Percentiles rank a stretch among this genome's conserved stretches.
Conservation (phyloP, 1,140 invertebrate genomes). For the Condylostylus longicornis region DNA sequence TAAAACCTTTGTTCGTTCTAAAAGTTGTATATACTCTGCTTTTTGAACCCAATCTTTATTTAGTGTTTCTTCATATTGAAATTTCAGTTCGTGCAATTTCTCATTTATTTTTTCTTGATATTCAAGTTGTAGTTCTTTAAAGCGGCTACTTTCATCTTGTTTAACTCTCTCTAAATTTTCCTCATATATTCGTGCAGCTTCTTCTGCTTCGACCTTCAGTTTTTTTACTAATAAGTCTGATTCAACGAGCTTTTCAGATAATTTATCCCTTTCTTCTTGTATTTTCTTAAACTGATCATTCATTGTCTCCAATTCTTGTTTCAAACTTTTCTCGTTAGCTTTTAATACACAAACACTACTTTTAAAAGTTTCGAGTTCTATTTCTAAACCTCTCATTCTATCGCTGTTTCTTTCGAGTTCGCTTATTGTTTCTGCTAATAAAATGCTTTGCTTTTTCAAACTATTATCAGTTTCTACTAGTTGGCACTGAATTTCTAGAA, state of each 20-base stretch:
- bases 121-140: no score
- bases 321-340: no score
- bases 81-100: conserved; percentile 20
- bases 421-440: conserved; percentile 34
- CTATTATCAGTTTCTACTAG: conserved; percentile 28
- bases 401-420: no score
- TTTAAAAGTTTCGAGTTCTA: no score
- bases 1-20: conserved; percentile 46
- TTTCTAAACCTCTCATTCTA: no score
- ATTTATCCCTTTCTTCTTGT: conserved; percentile 21
- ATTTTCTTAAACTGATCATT: conserved; percentile 8
- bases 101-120: no score
- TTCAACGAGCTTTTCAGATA: no score
- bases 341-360: no score
- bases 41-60: conserved; percentile 18
- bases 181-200: no score
- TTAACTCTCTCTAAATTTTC: no score
- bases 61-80: conserved; percentile 14
- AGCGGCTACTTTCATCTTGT: no score
- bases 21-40: conserved; percentile 24
- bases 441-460: no score
- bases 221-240: conserved; percentile 27
- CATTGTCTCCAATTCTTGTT: conserved; percentile 16
- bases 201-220: conserved; percentile 25
- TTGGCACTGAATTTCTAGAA: conserved; percentile 30